These are phyloP conservation scores for Parauchenoglanis punctatus DNA, from an alignment of 2,797 vertebrate species.

Conservation along the genomic window DNA sequence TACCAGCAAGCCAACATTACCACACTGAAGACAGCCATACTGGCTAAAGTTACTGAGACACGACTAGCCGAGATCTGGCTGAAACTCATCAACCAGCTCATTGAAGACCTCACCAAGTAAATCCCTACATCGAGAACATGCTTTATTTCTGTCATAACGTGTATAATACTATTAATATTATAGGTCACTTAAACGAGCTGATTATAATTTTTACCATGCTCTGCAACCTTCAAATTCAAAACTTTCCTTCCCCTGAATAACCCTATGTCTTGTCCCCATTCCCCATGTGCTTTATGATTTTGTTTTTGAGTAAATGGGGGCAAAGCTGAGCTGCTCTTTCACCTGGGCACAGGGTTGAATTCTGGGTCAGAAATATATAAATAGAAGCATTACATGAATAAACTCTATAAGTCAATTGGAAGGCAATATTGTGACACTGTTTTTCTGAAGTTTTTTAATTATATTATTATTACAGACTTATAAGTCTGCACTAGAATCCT, in stretches of 20 bases:
- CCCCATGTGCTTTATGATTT: neutral
- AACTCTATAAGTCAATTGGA: neutral
- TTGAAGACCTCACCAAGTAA: conserved; percentile 89
- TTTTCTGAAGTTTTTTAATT: neutral
- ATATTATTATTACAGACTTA: neutral
- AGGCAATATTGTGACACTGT: neutral
- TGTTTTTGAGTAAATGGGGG: neutral
- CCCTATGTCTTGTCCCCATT: neutral
- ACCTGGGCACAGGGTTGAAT: neutral
- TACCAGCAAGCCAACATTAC: conserved; percentile 87
- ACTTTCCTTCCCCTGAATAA: neutral
- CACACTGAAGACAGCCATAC: conserved; percentile 83
- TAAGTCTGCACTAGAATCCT: neutral
- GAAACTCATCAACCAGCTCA: conserved; percentile 86
- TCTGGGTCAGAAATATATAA: neutral
- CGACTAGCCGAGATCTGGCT: conserved; percentile 84
- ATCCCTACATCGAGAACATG: neutral
- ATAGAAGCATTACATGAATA: neutral
- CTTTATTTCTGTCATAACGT: neutral
- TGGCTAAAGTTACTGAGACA: conserved; percentile 81
- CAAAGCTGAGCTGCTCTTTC: neutral
- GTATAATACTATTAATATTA: neutral
- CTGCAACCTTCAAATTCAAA: neutral
- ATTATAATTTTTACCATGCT: neutral
- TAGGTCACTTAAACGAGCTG: neutral